A percentile compares a stretch with the other conserved stretches of the same genome.
phyloP scores from a whole-genome alignment of 2,113 vertebrate genomes.

The Craseonycteris thonglongyai region DNA sequence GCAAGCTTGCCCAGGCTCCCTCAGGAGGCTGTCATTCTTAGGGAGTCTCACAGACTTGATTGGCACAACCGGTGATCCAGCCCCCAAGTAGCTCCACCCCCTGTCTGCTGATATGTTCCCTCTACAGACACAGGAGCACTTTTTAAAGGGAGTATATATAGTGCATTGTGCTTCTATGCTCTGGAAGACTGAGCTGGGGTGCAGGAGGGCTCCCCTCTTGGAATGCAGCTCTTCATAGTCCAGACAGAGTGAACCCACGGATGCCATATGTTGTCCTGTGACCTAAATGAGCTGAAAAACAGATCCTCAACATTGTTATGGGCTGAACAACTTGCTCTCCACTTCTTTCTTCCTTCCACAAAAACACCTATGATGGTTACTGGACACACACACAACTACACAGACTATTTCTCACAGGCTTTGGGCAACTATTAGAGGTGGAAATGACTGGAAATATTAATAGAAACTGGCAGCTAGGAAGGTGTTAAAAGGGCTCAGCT shows the following conservation, averaged over 20 bases:
- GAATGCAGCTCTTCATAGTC: background rate
- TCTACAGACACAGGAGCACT: background rate
- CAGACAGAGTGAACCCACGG: background rate
- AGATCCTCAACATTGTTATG: background rate
- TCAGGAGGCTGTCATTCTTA: background rate
- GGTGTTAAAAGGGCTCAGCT: background rate
- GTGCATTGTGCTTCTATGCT: background rate
- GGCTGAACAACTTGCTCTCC: background rate
- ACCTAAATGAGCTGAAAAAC: background rate
- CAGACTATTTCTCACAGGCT: background rate
- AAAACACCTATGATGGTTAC: background rate
- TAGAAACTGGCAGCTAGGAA: background rate
- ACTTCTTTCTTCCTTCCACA: background rate
- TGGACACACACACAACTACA: background rate
- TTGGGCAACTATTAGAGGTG: background rate
- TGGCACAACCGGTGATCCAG: background rate
- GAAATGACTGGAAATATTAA: background rate
- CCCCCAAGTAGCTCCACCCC: background rate
- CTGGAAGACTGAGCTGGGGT: background rate
- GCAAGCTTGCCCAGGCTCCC: background rate
- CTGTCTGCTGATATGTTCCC: constrained; percentile 31
- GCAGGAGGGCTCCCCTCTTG: background rate
- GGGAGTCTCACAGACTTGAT: background rate
- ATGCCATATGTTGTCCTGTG: background rate
- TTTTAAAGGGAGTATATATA: constrained; percentile 46